A percentile compares a stretch with the other conserved stretches of the same genome.
Evolutionary conservation across 2,797 vertebrate genomes (phyloP).

Genomic region (Spinus pinus): DNA sequence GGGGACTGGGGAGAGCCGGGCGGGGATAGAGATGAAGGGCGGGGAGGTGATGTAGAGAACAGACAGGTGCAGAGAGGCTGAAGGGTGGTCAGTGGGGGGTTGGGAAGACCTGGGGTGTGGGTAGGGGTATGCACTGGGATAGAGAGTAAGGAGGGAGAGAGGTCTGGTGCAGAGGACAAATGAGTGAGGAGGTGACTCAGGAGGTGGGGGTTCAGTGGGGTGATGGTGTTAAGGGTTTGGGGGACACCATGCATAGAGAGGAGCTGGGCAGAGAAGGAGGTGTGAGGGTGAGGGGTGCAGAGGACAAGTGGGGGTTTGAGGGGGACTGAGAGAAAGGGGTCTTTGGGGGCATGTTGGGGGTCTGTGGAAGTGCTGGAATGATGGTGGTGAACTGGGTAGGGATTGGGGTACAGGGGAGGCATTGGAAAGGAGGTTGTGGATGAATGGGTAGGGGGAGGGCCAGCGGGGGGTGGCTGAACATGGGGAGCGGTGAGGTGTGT

Average conservation of each 20-base stretch:
- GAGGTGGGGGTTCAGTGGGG: too few species aligned
- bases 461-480: background rate
- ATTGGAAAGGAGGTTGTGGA: background rate
- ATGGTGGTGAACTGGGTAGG: background rate
- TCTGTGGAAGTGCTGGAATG: background rate
- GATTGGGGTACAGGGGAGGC: rapidly evolving
- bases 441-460: rapidly evolving
- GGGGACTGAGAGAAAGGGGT: background rate
- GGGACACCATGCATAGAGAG: rapidly evolving
- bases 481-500: background rate
- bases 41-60: rapidly evolving
- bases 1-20: too few species aligned
- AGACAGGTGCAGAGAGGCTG: background rate
- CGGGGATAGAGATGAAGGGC: background rate
- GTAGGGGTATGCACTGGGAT: background rate
- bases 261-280: background rate
- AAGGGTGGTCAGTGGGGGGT: too few species aligned
- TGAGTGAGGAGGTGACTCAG: background rate
- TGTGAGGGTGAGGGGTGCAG: background rate
- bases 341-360: background rate
- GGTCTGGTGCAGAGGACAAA: too few species aligned
- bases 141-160: background rate
- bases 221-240: background rate
- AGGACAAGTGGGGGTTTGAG: rapidly evolving
- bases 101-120: background rate